Evolutionary conservation across 1,140 invertebrate genomes (phyloP), one percentile per base, ranked within the genome.

Genomic region (Linepithema humile): DNA sequence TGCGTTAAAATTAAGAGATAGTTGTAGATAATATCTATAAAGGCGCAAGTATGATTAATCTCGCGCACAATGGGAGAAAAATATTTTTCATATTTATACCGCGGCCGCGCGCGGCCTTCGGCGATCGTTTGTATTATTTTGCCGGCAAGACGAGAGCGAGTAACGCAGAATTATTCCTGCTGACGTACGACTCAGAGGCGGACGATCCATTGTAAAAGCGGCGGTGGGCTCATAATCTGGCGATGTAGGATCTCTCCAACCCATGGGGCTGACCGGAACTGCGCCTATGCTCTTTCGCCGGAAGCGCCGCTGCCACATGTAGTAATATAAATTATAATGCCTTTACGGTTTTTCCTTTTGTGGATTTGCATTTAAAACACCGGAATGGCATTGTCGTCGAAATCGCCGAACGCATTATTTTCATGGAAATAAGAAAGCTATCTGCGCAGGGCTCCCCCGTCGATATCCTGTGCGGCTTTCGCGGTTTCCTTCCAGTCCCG

Each of bases 301-400:
- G 93, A 94, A 94, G 93, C 92, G 91, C 91, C 90, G 91, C 92
- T 93, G 93, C 92, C 92, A 94, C 93, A 93, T 93, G 93, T 94
- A 93, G 93, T 94, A 93, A 94, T 93, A 94, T 94, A 94, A 94
- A 94, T 94, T 94, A 93, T 93, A 93, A 94, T 93, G 93, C 93
- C 92, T 91, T 93, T 94, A 93, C 93, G 93, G 92, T 92, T 93
- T 93, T 92, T 92, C 91, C 92, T 91, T 93, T 91, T 87, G 91
- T 88, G 90, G 92, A 94, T 94, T 94, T 94, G 92, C 92, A 94
- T 94, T 93, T 93, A 92, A 92, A 90, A 91, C 86, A 87, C 84
- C 84, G 89, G 90, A 90, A 90, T 90, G 65, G 85, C 82, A 92
- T 91, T 92, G 90, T 92, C 90, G 89, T 90, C 83, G 78, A 89